A percentile compares a stretch with the other conserved stretches of the same genome.
phyloP scores from a whole-genome alignment of 2,888 invertebrate species.

The Melanotus villosus region DNA sequence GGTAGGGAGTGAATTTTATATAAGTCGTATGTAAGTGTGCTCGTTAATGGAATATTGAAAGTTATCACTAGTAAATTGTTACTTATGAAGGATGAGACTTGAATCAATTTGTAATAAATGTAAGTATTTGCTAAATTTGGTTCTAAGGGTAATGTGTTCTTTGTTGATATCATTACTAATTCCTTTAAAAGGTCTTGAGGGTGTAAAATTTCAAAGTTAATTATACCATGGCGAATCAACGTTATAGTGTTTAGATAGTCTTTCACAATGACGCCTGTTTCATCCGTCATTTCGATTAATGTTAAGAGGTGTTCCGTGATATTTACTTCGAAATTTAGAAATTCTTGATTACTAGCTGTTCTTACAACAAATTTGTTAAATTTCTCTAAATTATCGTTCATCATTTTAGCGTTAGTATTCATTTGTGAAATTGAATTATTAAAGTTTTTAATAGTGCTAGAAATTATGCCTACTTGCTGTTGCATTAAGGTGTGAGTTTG shows the following conservation, averaged over 20 bases:
- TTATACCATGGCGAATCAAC: not conserved
- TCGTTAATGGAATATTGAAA: too few relatives aligned
- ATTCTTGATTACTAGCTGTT: too few relatives aligned
- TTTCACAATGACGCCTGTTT: not conserved
- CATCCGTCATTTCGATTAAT: too few relatives aligned
- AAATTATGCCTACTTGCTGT: not conserved
- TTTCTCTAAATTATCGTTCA: not conserved
- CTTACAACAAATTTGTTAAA: not conserved
- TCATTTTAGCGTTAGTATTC: not conserved
- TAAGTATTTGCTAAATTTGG: not conserved
- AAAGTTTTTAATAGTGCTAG: not conserved
- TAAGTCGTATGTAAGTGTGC: not conserved
- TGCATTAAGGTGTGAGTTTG: not conserved
- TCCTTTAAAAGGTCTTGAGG: not conserved
- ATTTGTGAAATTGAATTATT: not conserved
- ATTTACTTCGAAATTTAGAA: not conserved
- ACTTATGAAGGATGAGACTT: not conserved
- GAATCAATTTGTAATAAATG: not conserved
- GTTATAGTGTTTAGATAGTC: not conserved
- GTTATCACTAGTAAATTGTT: not conserved
- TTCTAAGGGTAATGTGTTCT: not conserved
- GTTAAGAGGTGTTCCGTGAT: not conserved
- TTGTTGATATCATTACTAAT: not conserved
- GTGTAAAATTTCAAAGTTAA: not conserved
- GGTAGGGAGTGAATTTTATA: too few relatives aligned